Evolutionary conservation across 2,113 vertebrate species (phyloP).

Genomic region (Pelecanus crispus): DNA sequence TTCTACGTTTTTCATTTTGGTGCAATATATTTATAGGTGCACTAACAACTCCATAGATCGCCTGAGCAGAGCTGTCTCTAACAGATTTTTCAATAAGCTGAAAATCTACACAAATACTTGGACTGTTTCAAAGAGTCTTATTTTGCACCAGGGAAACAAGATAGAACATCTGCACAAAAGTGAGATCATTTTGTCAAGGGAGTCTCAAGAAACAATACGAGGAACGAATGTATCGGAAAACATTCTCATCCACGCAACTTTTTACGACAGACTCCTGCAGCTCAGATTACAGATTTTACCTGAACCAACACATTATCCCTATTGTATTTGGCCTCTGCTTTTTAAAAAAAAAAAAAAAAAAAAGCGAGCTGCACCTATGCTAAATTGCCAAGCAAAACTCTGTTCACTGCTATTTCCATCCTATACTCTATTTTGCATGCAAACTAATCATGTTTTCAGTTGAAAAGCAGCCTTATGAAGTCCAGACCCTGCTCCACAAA

Average conservation of each 20-base stretch:
- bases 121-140: neutral
- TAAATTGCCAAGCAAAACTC: neutral
- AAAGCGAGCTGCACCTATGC: neutral
- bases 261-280: neutral
- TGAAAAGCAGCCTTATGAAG: neutral
- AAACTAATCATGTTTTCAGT: neutral
- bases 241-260: neutral
- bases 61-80: neutral
- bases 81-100: neutral
- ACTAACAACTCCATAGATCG: neutral
- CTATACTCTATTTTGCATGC: neutral
- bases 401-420: neutral
- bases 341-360: neutral
- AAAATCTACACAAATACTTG: constrained; percentile 24
- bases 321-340: neutral
- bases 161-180: constrained; percentile 41
- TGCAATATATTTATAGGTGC: neutral
- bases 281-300: neutral
- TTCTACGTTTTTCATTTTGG: neutral
- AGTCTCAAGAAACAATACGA: neutral
- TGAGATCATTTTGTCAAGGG: constrained; percentile 54
- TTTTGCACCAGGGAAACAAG: constrained; percentile 40
- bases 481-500: neutral
- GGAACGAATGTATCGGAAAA: neutral
- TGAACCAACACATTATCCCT: neutral